Evolutionary conservation across 1,140 invertebrate genomes (phyloP).

Genomic region (Marisa cornuarietis): DNA sequence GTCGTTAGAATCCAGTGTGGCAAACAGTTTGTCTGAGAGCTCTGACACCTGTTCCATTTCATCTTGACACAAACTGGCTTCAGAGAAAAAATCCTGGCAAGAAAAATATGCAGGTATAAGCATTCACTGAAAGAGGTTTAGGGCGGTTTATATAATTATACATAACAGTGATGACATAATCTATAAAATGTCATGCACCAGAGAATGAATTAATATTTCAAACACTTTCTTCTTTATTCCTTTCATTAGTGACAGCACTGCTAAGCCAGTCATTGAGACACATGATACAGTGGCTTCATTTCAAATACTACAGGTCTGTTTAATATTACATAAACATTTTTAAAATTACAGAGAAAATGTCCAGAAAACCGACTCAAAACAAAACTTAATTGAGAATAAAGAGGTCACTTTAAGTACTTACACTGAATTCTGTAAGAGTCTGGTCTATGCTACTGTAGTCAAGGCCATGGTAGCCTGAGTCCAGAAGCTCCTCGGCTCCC

Average conservation of each 20-base stretch:
- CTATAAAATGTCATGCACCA: no score
- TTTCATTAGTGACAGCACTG: no score
- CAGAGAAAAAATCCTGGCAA: conserved; percentile 59
- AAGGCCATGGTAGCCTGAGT: conserved; percentile 79
- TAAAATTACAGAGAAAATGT: not conserved
- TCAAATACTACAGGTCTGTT: no score
- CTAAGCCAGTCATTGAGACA: no score
- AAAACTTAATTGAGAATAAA: no score
- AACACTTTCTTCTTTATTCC: no score
- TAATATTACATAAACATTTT: no score
- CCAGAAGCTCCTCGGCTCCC: conserved; percentile 81
- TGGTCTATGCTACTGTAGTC: conserved; percentile 86
- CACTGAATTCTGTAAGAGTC: conserved; percentile 86
- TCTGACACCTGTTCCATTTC: conserved; percentile 59
- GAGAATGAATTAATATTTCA: no score
- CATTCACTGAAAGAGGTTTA: no score
- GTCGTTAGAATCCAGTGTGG: conserved; percentile 59
- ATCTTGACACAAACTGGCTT: conserved; percentile 58
- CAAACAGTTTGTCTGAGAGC: conserved; percentile 52
- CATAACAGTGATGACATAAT: no score
- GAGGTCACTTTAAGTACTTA: conserved; percentile 46
- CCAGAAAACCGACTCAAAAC: not conserved
- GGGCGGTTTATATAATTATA: no score
- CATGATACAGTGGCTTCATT: not conserved
- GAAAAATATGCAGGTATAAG: not conserved